phyloP scores from a whole-genome alignment of 2,113 vertebrate genomes.

The Alligator sinensis region DNA sequence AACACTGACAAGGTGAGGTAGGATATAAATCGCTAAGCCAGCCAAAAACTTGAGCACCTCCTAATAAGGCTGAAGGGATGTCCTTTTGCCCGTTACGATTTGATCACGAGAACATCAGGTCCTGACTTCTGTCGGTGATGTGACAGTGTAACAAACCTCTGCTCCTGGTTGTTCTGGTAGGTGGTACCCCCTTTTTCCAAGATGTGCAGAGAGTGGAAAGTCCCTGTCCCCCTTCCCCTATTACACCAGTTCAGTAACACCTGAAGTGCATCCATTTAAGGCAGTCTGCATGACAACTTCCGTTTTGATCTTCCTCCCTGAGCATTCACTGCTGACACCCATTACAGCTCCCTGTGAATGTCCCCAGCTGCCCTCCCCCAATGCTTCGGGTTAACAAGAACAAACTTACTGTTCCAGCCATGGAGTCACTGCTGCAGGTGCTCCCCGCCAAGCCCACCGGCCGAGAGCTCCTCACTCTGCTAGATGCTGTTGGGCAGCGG shows the following conservation, averaged over 20 bases:
- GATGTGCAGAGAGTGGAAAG: neutral
- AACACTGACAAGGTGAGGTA: too few species aligned
- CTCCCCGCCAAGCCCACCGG: neutral
- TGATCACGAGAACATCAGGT: neutral
- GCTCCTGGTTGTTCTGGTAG: neutral
- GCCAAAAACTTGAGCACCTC: too few species aligned
- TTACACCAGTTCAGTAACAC: too few species aligned
- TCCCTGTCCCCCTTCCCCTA: neutral
- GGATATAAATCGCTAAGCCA: too few species aligned
- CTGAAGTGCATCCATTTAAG: too few species aligned
- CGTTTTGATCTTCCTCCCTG: neutral
- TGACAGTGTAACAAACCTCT: neutral
- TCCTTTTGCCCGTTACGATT: neutral
- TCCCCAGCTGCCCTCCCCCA: too few species aligned
- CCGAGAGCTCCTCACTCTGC: constrained; percentile 30
- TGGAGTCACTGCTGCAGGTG: neutral
- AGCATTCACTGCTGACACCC: too few species aligned
- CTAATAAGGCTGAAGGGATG: too few species aligned
- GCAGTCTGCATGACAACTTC: neutral
- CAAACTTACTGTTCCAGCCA: neutral
- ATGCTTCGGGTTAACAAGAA: too few species aligned
- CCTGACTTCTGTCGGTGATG: neutral
- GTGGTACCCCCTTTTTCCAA: neutral
- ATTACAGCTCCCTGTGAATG: too few species aligned
- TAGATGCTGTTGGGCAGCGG: neutral